Base-by-base conservation (phyloP, 1,140 invertebrate genomes). In the Ceratosolen solmsi region DNA sequence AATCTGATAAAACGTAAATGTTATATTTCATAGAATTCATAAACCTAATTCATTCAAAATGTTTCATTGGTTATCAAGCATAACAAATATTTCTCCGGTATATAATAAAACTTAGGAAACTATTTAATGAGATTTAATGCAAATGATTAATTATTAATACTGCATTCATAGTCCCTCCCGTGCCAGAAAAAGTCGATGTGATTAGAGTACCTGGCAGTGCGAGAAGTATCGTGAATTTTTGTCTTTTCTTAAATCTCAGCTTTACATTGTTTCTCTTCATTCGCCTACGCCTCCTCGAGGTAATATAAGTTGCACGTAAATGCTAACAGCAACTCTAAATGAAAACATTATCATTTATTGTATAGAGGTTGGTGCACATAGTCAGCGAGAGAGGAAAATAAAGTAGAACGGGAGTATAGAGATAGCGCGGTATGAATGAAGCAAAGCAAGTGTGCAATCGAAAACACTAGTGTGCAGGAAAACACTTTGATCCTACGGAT, bases 311-410 rank as follows among this genome's bases (percentile, higher is more conserved):
- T 33, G 65, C 51, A 46, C 65, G 77, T 79, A 72, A 63, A 73
- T 30, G 70, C 72, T 73, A 65, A 80, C 70, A 56, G 54, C 56
- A 20, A 8, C 27, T 63, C 38, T n/a, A 51, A 80, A 73, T 73
- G 70, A 73, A 80, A 73, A 73, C 79, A 73, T 80, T 80, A 73
- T 80, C 79, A 56, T 63, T 73, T 54, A 72, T 72, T 71, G 65
- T 71, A 41, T 25, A 27, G 51, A 22, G 11, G 33, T 74, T 30
- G 54, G 49, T 15, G 30, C 72, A 11, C 9, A 46, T 46, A 27
- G 25, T 60, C 46, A 38, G 27, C 27, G 49, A 30, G 13, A 73
- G 4, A 33, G 38, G 11, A 9, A 3, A 54, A 46, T 2, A 9
- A 1, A 73, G 41, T 9, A 22, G 38, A 51, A 20, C 0, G 33